Evolutionary conservation across 1,140 invertebrate species (phyloP).

Genomic region (Scaptomyza pallida): DNA sequence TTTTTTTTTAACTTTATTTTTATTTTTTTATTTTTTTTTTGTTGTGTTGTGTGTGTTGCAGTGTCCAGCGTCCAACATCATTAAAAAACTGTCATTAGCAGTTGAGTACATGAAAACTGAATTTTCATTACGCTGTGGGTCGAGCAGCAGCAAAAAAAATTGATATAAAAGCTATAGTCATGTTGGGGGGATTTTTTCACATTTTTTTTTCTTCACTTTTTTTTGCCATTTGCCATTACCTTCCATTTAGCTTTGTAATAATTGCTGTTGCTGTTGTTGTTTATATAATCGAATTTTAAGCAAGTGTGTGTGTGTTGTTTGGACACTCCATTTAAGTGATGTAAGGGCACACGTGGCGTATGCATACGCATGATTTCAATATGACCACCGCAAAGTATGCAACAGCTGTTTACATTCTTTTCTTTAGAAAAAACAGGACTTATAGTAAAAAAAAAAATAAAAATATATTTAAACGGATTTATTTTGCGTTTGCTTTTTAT

Average conservation of each 20-base stretch:
- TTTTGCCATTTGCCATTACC: conserved; percentile 26
- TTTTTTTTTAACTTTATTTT: conserved; percentile 36
- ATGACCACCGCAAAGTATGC: conserved; percentile 10
- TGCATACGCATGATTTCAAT: conserved; percentile 40
- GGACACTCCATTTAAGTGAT: conserved; percentile 59
- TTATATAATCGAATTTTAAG: conserved; percentile 74
- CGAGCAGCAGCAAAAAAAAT: conserved; percentile 39
- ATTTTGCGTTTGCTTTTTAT: neutral
- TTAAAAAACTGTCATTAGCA: conserved; percentile 83
- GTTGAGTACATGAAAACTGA: conserved; percentile 81
- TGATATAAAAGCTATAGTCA: conserved; percentile 65
- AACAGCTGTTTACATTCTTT: conserved; percentile 9
- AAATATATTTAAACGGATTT: too few species aligned
- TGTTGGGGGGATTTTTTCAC: conserved; percentile 40
- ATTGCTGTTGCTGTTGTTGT: conserved; percentile 50
- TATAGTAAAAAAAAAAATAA: too few species aligned
- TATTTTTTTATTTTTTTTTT: conserved; percentile 16
- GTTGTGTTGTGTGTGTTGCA: conserved; percentile 21
- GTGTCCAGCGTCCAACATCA: conserved; percentile 67
- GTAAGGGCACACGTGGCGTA: conserved; percentile 50
- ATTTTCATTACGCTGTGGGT: conserved; percentile 72
- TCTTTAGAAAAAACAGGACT: too few species aligned
- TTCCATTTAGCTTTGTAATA: conserved; percentile 45
- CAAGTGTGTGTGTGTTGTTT: conserved; percentile 26
- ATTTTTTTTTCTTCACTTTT: conserved; percentile 8